Percentiles rank a stretch among this genome's conserved stretches.
These are phyloP conservation scores for Pelagia noctiluca DNA, from an alignment of 30 jellyfish, hydroid and myxozoan genomes.

Conservation along the genomic window DNA sequence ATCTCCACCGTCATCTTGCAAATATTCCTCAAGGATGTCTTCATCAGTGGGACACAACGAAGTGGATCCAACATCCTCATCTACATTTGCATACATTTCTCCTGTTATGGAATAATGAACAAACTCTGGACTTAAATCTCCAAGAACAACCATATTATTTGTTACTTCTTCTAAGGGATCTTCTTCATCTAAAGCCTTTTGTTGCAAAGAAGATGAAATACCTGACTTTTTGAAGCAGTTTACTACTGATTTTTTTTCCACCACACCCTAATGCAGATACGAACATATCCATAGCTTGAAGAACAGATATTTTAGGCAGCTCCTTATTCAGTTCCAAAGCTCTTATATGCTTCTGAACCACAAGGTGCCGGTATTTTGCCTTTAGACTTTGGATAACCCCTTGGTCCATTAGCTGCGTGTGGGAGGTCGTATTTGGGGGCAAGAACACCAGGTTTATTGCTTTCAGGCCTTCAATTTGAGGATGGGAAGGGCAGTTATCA, in stretches of 20 bases:
- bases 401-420: slow-evolving; percentile 79
- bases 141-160: no score
- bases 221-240: slow-evolving; percentile 67
- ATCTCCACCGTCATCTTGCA: no score
- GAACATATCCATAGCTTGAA: slow-evolving; percentile 50
- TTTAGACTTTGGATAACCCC: slow-evolving; percentile 66
- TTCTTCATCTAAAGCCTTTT: no score
- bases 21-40: no score
- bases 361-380: slow-evolving; percentile 50
- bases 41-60: no score
- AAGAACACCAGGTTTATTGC: slow-evolving; percentile 60
- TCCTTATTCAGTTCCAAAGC: slow-evolving; percentile 48
- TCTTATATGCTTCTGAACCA: slow-evolving; percentile 61
- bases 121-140: no score
- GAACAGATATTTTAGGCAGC: slow-evolving; percentile 44
- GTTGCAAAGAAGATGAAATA: no score
- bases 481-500: slow-evolving; percentile 78
- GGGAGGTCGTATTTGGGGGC: slow-evolving; percentile 78
- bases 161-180: no score
- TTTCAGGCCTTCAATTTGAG: slow-evolving; percentile 58
- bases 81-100: no score
- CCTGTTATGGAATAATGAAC: no score
- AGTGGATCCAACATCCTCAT: no score
- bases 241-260: neutral
- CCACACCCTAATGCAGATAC: slow-evolving; percentile 62